Evolutionary conservation across 2,113 vertebrate species (phyloP), one percentile per base, ranked within the genome.

Genomic region (Dasyprocta punctata): DNA sequence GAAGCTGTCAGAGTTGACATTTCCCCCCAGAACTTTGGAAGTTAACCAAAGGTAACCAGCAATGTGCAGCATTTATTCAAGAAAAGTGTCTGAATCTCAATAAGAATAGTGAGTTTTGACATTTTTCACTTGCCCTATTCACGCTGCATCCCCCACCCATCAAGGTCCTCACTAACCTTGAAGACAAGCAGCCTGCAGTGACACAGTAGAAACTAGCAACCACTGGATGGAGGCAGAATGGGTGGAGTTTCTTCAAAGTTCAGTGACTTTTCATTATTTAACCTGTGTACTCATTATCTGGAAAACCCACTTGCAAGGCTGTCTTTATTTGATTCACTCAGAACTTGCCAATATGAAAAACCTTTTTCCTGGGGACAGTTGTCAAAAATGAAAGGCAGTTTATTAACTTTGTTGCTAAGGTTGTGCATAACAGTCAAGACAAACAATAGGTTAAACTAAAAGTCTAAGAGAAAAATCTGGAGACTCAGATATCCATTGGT

Each of bases 201-300:
- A 38, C 38, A 22, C 38, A 63, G 17, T 52, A 44, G 58, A 52
- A 85, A 49, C n/a, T 52, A 52, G 26, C 11, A 52, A 30, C 41
- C 41, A 24, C 11, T 69, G 69, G 49, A 92, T 33, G 22, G 33
- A 30, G 19, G 2, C 12, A 58, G n/a, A 22, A 9, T 56, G 61
- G 38, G 10, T n/a, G 41, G 8, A 44, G 38, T 44, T 60, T 38
- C 28, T 83, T 47, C 38, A 44, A n/a, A 47, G 65, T 38, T 28
- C n/a, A 56, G 60, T 24, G 47, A 78, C 44, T 86, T 80, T 20
- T 80, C 44, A 26, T 86, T 33, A 65, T 71, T 26, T 54, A 36
- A 49, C 19, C 17, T 4, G 5, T 24, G 0, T 4, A 0, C 28
- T 47, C 2, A 14, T 26, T 93, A 10, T 54, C 7, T 19, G n/a